phyloP scores from a whole-genome alignment of 2,797 vertebrate genomes.

The Lepilemur ruficaudatus region DNA sequence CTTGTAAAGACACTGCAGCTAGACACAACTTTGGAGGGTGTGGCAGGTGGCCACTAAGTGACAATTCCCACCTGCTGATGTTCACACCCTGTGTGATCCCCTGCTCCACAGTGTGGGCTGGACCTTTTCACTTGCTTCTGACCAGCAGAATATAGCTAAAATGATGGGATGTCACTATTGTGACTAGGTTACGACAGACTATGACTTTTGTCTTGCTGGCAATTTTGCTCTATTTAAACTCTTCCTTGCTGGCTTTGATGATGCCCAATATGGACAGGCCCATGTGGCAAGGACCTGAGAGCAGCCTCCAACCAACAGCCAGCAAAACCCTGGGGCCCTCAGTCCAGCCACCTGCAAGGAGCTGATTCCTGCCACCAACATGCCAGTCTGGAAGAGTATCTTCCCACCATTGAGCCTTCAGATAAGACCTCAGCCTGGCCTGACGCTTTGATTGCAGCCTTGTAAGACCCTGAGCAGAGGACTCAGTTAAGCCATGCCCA shows the following conservation, averaged over 20 bases:
- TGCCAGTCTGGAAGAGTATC: no score
- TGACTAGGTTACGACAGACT: background rate
- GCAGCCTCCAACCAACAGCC: background rate
- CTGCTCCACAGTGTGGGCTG: background rate
- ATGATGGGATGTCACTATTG: background rate
- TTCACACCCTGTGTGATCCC: rapidly evolving
- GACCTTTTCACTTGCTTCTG: background rate
- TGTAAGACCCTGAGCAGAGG: background rate
- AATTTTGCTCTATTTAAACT: background rate
- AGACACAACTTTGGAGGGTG: background rate
- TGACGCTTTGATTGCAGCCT: background rate
- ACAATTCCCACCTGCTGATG: background rate
- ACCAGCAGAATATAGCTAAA: background rate
- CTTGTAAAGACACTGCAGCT: background rate
- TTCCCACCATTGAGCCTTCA: background rate
- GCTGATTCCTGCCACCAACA: background rate
- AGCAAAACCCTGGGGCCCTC: background rate
- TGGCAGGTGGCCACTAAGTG: no score
- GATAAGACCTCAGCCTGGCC: background rate
- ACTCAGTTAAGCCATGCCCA: background rate
- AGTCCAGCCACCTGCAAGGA: background rate
- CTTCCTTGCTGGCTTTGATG: background rate
- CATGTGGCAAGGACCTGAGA: background rate
- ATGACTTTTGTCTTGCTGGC: background rate
- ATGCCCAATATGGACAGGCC: background rate